Conservation (phyloP, 2,888 invertebrate genomes). For the Cheiracanthium punctorium region DNA sequence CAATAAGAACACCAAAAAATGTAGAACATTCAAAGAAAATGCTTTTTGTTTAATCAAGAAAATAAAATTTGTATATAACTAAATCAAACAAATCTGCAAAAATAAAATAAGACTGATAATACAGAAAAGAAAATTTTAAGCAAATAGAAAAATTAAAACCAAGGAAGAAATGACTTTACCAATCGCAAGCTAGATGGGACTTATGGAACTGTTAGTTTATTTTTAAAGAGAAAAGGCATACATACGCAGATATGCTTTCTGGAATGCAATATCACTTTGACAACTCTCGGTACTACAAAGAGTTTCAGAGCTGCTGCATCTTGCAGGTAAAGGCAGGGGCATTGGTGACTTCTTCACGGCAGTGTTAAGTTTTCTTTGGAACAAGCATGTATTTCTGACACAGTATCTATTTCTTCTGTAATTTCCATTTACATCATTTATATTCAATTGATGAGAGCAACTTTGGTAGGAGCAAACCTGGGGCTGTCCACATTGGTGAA, state of each 20-base stretch:
- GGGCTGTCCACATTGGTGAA: constrained; percentile 2
- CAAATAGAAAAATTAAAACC: too few species aligned
- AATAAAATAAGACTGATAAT: too few species aligned
- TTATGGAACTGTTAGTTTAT: too few species aligned
- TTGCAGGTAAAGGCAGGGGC: constrained; percentile 1
- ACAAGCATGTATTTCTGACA: background rate
- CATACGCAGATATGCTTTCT: constrained; percentile 33
- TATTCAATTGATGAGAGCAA: background rate
- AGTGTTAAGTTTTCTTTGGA: background rate
- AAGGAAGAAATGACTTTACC: too few species aligned
- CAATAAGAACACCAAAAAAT: too few species aligned
- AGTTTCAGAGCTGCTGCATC: constrained; percentile 57
- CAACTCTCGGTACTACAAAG: constrained; percentile 51
- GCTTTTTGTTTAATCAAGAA: too few species aligned
- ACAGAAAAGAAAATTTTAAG: too few species aligned
- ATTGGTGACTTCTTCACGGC: constrained; percentile 38
- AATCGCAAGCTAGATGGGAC: too few species aligned
- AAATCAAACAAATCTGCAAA: too few species aligned
- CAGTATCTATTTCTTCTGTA: background rate
- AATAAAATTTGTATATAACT: too few species aligned
- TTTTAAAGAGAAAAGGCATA: too few species aligned
- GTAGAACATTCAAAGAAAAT: too few species aligned
- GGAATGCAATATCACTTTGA: constrained; percentile 18
- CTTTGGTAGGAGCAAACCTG: background rate
- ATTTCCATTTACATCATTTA: constrained; percentile 39